Base-by-base conservation (phyloP, 92 coral and sea anemone genomes). In the Zoanthus solanderi region DNA sequence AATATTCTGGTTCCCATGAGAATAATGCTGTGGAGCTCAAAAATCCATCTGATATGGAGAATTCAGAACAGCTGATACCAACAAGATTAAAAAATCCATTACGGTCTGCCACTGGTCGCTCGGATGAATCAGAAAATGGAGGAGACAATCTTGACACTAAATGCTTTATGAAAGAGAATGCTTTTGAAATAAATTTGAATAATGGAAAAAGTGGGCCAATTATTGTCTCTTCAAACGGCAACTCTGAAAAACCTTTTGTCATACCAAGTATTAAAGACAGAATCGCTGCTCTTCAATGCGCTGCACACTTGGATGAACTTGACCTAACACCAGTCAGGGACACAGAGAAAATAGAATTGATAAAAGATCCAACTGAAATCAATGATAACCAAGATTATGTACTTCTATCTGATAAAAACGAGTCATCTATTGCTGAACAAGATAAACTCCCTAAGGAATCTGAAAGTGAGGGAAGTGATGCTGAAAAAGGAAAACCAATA, bases 211-310 rank as follows among this genome's bases (percentile, higher is more conserved):
- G 45, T 44, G 84, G 75, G 17, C 12, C 30, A 31, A 45, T 57
- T 14, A 9, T 46, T 63, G 73, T 42, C 73, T 63, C 72, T 4
- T 30, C 15, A 16, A 81, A 31, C 23, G 85, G 58, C 45, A 46
- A 50, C 75, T 65, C 75, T 4, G 75, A 81, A n/a, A 81, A 81
- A 15, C 75, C 85, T 29, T 6, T 66, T 30, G 74, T 65, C n/a
- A 81, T 81, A 13, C 85, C 85, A 0, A 84, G 94, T 71, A 88
- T 91, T 71, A 87, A 89, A 54, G 94, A 88, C 46, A 78, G 94
- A 54, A 91, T 91, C 58, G 92, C 89, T 34, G 94, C 94, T 3
- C 76, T 91, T 50, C 37, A 71, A 1, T 86, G 89, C 0, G 92
- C 94, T 7, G 83, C 94, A 0, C 89, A 90, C 37, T 46, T 91